Base-by-base conservation (phyloP, 2,113 vertebrate genomes). In the Nematolebias whitei region DNA sequence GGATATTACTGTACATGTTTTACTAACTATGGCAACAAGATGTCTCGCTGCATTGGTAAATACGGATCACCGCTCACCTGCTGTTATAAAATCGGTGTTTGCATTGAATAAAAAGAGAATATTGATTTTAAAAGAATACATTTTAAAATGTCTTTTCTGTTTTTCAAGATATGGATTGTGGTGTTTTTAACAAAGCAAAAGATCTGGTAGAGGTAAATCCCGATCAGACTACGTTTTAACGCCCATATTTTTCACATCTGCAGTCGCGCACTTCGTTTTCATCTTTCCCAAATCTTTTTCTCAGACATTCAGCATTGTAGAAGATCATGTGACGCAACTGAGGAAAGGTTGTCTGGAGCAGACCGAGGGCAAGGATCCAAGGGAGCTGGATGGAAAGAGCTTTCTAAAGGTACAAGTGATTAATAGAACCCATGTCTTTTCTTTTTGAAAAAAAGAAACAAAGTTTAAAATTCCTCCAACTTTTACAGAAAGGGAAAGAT, bases 1-100 rank as follows among this genome's bases (percentile, higher is more conserved):
- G 67, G 87, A 0, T 75, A 87, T 58, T 60, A 22, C n/a, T 94
- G 92, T 63, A 12, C 3, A 4, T 93, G 92, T 23, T 92, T 76
- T 70, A 74, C 74, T 45, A 89, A 92, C 85, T 90, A 90, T 44
- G 77, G 74, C 51, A 63, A 67, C 35, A 62, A 71, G 4, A 29
- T 11, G n/a, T 60, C 41, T 23, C 78, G 2, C 2, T 92, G 90
- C 63, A 79, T 66, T 12, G 80, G 91, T 92, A 68, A 79, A 77
- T 52, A 50, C 40, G 35, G 41, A 63, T 18, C 22, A 56, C 10
- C 11, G 14, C 2, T 29, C 12, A 23, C 2, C 0, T 49, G 40
- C 44, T 64, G 39, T 24, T 2, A 14, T 26, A 45, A 5, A 29
- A 41, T 4, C 5, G 0, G 0, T 64, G 35, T 78, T 73, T 61